phyloP scores from a whole-genome alignment of 2,888 invertebrate genomes.

The Kryphioiulus occultus region DNA sequence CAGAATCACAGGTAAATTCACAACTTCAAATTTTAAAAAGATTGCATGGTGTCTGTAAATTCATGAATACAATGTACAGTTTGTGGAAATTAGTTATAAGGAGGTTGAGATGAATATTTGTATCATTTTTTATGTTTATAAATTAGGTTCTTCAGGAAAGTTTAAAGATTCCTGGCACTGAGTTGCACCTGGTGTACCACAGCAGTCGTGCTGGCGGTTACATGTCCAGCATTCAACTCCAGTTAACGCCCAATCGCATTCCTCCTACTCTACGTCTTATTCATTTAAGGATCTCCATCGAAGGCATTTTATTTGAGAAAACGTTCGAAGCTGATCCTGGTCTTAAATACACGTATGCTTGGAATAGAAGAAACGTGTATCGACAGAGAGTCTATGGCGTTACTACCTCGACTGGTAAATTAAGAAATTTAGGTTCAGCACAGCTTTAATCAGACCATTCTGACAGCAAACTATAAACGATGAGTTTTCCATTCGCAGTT shows the following conservation, averaged over 20 bases:
- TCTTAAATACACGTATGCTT: conserved; percentile 93
- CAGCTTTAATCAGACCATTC: neutral
- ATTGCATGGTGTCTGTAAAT: neutral
- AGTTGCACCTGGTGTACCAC: conserved; percentile 91
- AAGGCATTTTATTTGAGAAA: conserved; percentile 89
- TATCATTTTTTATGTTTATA: conserved; percentile 46
- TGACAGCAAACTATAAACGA: neutral
- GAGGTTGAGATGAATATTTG: neutral
- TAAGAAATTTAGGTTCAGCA: neutral
- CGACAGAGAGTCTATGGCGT: conserved; percentile 62
- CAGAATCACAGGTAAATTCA: conserved; percentile 81
- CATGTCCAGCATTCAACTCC: conserved; percentile 89
- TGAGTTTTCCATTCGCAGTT: conserved; percentile 59
- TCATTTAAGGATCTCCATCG: conserved; percentile 81
- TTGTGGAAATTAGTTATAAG: no score
- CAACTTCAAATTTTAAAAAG: neutral
- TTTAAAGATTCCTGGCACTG: conserved; percentile 91
- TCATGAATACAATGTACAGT: conserved; percentile 13
- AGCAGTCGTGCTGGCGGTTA: conserved; percentile 95
- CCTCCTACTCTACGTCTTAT: conserved; percentile 85
- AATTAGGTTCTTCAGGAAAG: conserved; percentile 93
- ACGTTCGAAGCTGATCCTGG: conserved; percentile 96
- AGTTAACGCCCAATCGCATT: conserved; percentile 79
- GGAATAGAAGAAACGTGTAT: conserved; percentile 98
- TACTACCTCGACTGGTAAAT: conserved; percentile 64